Percentiles rank a stretch among this genome's conserved stretches.
These are phyloP conservation scores for Atta colombica DNA, from an alignment of 1,140 invertebrate species.

Conservation along the genomic window DNA sequence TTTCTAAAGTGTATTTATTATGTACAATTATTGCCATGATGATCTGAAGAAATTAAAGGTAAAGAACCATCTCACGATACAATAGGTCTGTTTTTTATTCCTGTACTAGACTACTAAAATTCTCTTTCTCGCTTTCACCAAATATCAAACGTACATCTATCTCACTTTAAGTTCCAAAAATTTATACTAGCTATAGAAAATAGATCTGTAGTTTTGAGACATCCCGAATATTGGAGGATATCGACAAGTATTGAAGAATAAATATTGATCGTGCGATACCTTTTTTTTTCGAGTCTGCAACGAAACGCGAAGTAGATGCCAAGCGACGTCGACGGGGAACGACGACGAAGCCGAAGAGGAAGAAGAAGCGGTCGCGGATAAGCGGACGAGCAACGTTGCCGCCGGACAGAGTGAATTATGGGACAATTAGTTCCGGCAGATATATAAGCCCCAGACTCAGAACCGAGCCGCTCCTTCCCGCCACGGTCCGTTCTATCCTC, in stretches of 20 bases:
- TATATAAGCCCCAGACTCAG: conserved; percentile 79
- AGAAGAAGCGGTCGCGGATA: conserved; percentile 74
- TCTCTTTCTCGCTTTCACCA: too few relatives aligned
- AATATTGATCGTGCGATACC: not conserved
- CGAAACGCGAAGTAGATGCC: conserved; percentile 48
- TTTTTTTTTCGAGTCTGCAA: conserved; percentile 5
- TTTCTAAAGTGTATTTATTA: not conserved
- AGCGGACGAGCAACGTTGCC: conserved; percentile 74
- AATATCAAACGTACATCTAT: too few relatives aligned
- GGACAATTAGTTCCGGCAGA: conserved; percentile 83
- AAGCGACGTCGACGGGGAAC: conserved; percentile 24
- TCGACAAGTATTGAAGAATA: not conserved
- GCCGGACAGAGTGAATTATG: conserved; percentile 80
- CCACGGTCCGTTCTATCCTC: conserved; percentile 49
- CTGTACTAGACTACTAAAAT: too few relatives aligned
- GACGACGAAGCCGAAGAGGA: conserved; percentile 55
- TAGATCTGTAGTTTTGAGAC: not conserved
- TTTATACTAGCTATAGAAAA: too few relatives aligned
- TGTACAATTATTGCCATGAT: not conserved
- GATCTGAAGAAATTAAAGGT: not conserved
- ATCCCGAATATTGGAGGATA: not conserved
- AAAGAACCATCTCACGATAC: not conserved
- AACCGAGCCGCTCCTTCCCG: conserved; percentile 55
- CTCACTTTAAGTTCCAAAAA: too few relatives aligned
- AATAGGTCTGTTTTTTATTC: too few relatives aligned